phyloP scores from a whole-genome alignment of 1,140 invertebrate species.

The Trichogramma pretiosum region DNA sequence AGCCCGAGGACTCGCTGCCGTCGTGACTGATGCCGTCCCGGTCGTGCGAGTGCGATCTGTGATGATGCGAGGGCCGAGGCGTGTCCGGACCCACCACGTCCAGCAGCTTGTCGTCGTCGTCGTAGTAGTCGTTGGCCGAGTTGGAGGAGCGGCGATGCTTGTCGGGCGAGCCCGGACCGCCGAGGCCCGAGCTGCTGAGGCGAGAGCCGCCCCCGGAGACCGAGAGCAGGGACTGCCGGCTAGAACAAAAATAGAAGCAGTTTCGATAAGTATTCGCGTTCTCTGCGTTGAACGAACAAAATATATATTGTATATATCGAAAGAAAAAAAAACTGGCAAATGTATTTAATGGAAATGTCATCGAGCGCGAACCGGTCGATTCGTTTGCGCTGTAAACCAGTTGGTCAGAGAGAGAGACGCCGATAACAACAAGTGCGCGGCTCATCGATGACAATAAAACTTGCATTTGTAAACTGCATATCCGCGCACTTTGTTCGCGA shows the following conservation, averaged over 20 bases:
- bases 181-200: slow-evolving; percentile 49
- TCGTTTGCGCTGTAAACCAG: no score
- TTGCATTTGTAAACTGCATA: no score
- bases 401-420: no score
- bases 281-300: no score
- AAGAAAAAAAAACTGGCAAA: no score
- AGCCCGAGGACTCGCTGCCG: slow-evolving; percentile 44
- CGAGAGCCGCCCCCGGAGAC: slow-evolving; percentile 42
- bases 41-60: slow-evolving; percentile 40
- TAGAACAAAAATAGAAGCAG: slow-evolving; percentile 58
- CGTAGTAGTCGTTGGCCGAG: slow-evolving; percentile 50
- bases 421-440: no score
- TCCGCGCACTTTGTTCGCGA: no score
- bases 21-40: slow-evolving; percentile 42
- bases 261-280: no score
- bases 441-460: no score
- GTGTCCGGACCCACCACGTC: slow-evolving; percentile 81
- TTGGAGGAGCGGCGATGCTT: slow-evolving; percentile 55
- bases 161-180: slow-evolving; percentile 69
- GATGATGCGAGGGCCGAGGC: slow-evolving; percentile 54
- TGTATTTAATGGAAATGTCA: no score
- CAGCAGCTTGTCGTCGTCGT: slow-evolving; percentile 76
- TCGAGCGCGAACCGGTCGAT: no score
- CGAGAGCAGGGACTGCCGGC: slow-evolving; percentile 49
- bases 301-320: no score